phyloP scores from a whole-genome alignment of 2,888 invertebrate species.

The Linnaemya vulpina region DNA sequence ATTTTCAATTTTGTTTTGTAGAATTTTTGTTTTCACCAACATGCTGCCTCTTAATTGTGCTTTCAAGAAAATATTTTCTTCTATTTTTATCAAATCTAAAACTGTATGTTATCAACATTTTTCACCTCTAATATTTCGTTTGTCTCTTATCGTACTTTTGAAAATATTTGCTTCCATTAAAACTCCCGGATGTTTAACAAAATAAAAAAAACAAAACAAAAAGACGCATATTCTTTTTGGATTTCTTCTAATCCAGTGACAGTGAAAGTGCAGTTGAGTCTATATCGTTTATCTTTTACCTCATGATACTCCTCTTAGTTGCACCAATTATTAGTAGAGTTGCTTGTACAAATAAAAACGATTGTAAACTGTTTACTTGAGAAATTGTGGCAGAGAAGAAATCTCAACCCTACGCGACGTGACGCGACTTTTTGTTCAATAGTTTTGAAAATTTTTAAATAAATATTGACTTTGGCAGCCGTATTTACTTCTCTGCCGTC shows the following conservation, averaged over 20 bases:
- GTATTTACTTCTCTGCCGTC: slow-evolving; percentile 57
- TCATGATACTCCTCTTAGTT: slow-evolving; percentile 3
- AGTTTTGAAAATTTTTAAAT: slow-evolving; percentile 59
- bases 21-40: no score
- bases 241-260: slow-evolving; percentile 14
- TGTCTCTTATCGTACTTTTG: neutral
- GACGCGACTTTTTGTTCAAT: slow-evolving; percentile 36
- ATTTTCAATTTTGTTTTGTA: no score
- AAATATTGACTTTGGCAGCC: slow-evolving; percentile 71
- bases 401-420: slow-evolving; percentile 32
- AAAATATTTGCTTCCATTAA: neutral
- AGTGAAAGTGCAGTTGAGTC: slow-evolving; percentile 54
- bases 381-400: slow-evolving; percentile 17
- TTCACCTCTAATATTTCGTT: neutral
- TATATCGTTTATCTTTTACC: slow-evolving; percentile 3
- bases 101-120: slow-evolving; percentile 47
- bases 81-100: neutral
- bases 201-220: no score
- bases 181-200: slow-evolving; percentile 52
- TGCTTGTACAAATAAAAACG: slow-evolving; percentile 56
- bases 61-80: neutral
- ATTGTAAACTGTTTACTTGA: slow-evolving; percentile 50
- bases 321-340: slow-evolving; percentile 47
- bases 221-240: neutral
- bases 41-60: no score